phyloP scores from a whole-genome alignment of 1,140 invertebrate species.

The Chironomus striatipennis region DNA sequence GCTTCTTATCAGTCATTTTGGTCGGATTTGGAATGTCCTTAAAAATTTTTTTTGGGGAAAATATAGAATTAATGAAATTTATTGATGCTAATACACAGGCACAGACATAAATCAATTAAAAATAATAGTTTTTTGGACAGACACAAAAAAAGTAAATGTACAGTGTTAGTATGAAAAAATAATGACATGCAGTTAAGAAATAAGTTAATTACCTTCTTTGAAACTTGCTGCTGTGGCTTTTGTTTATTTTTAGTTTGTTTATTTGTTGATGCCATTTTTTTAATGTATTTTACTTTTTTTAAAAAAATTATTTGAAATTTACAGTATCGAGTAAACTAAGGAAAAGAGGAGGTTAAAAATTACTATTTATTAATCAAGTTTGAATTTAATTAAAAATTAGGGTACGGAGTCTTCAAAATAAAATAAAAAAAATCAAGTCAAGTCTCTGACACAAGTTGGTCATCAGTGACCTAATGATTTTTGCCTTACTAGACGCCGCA shows the following conservation, averaged over 20 bases:
- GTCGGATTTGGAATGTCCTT: not conserved
- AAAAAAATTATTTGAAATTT: no score
- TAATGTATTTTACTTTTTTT: slow-evolving; percentile 92
- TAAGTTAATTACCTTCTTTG: slow-evolving; percentile 4
- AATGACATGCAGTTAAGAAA: not conserved
- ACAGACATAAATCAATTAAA: not conserved
- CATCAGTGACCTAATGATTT: no score
- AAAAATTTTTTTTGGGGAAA: not conserved
- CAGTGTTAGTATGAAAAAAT: not conserved
- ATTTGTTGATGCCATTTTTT: slow-evolving; percentile 27
- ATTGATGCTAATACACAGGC: not conserved
- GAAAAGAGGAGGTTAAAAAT: no score
- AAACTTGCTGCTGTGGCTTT: not conserved
- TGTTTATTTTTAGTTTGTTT: slow-evolving; percentile 10
- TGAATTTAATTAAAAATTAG: no score
- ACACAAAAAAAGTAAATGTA: no score
- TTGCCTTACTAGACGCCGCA: no score
- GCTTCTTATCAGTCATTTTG: slow-evolving; percentile 16
- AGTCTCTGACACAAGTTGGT: no score
- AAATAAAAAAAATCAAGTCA: no score
- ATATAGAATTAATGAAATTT: not conserved
- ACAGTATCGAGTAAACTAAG: no score
- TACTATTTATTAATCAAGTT: no score
- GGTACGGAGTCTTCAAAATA: no score
- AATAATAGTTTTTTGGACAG: not conserved